Evolutionary conservation across 2,113 vertebrate genomes (phyloP).

Genomic region (Chamaetylas fuelleborni): DNA sequence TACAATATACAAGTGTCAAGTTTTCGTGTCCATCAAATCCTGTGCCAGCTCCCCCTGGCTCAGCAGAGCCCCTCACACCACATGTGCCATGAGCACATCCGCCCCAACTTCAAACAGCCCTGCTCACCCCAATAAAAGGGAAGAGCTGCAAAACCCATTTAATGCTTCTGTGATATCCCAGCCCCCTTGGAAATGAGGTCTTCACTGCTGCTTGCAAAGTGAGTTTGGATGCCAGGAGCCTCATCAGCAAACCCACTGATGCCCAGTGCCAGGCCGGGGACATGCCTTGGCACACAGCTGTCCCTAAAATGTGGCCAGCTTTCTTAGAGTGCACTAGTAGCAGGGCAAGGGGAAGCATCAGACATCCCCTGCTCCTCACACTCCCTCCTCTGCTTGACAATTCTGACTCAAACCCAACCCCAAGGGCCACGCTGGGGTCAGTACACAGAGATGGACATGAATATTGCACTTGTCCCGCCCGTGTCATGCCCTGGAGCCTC

Average conservation of each 20-base stretch:
- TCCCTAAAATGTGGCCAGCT: background rate
- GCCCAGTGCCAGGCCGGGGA: background rate
- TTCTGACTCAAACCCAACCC: background rate
- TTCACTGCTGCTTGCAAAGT: background rate
- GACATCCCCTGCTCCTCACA: background rate
- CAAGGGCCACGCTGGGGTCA: background rate
- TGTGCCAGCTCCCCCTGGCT: background rate
- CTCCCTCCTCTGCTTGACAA: background rate
- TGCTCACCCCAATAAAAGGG: background rate
- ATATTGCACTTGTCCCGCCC: slow-evolving; percentile 15
- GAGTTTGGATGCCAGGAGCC: background rate
- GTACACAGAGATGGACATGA: background rate
- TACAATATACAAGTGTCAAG: background rate
- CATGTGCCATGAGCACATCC: accelerated
- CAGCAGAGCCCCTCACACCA: background rate
- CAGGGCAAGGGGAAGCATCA: background rate
- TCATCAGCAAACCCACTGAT: background rate
- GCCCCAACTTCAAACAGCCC: background rate
- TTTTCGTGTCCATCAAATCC: background rate
- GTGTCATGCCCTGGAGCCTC: background rate
- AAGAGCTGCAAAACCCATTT: background rate
- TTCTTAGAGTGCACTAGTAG: accelerated
- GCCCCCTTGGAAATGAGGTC: background rate
- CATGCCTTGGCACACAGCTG: background rate
- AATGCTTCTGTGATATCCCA: background rate